Percentiles rank a stretch among this genome's conserved stretches.
phyloP scores from a whole-genome alignment of 2,888 invertebrate species.

The Rosalia funebris region DNA sequence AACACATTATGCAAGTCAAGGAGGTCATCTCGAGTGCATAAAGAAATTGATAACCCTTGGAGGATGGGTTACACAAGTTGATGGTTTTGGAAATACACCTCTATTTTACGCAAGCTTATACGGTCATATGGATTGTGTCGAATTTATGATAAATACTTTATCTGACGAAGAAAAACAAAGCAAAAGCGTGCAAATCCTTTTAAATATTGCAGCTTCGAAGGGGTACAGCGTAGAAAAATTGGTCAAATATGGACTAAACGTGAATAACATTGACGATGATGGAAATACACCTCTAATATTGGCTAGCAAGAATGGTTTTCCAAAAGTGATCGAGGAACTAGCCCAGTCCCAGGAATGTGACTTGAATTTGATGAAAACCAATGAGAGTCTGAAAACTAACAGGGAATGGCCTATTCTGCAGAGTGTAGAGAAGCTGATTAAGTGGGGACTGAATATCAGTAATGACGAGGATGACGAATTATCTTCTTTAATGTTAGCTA shows the following conservation, averaged over 20 bases:
- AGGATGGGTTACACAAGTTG: neutral
- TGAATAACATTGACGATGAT: constrained; percentile 14
- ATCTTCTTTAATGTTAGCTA: no score
- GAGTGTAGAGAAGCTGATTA: no score
- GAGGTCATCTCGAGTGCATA: constrained; percentile 16
- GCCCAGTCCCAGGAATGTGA: neutral
- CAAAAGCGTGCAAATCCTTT: neutral
- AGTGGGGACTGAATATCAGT: no score
- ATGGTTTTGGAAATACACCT: constrained; percentile 9
- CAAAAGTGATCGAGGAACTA: constrained; percentile 3
- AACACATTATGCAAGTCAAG: constrained; percentile 23
- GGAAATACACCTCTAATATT: constrained; percentile 17
- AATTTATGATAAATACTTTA: neutral
- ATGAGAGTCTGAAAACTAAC: neutral
- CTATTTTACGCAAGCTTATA: constrained; percentile 13
- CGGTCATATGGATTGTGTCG: constrained; percentile 8
- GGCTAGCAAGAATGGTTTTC: constrained; percentile 20
- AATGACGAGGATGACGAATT: no score
- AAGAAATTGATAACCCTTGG: constrained; percentile 1
- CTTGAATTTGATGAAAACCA: constrained; percentile 14
- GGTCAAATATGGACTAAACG: constrained; percentile 8
- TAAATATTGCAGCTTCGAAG: constrained; percentile 1
- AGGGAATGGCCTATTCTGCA: no score
- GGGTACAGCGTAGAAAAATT: constrained; percentile 8
- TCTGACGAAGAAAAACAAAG: neutral